These are phyloP conservation scores for Semibalanus balanoides DNA, from an alignment of 1,140 invertebrate genomes.

Conservation along the genomic window DNA sequence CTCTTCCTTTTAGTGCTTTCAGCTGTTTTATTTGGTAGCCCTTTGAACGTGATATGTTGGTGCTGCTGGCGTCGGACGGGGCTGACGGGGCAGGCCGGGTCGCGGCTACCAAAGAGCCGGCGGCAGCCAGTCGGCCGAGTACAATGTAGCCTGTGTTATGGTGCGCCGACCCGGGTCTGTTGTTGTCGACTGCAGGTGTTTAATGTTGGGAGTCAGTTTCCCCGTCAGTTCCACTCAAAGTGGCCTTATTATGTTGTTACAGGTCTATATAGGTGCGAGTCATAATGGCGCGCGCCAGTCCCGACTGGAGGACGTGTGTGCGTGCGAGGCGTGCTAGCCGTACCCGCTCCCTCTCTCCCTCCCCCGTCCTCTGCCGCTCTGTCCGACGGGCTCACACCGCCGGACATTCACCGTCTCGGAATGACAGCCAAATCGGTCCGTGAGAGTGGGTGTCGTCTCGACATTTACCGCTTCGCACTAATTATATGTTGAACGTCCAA, in stretches of 20 bases:
- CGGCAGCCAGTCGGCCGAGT: background rate
- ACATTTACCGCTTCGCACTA: background rate
- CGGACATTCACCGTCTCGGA: background rate
- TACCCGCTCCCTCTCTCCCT: background rate
- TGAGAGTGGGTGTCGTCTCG: background rate
- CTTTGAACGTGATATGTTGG: background rate
- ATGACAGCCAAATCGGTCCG: background rate
- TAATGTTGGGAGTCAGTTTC: background rate
- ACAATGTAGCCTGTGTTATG: background rate
- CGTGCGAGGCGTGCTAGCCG: too few relatives aligned
- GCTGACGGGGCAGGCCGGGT: too few relatives aligned
- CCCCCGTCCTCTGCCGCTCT: background rate
- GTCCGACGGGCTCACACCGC: background rate
- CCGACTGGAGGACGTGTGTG: too few relatives aligned
- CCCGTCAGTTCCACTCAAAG: conserved; percentile 1
- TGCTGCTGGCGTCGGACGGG: too few relatives aligned
- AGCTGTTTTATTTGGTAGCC: background rate
- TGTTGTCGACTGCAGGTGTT: background rate
- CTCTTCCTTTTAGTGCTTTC: background rate
- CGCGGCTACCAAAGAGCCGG: background rate
- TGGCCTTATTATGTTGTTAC: conserved; percentile 1
- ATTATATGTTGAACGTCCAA: background rate
- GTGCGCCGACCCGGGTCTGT: background rate
- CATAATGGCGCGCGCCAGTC: too few relatives aligned
- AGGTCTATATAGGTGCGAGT: background rate